phyloP scores from a whole-genome alignment of 2,797 vertebrate species.

The Sparidentex hasta region DNA sequence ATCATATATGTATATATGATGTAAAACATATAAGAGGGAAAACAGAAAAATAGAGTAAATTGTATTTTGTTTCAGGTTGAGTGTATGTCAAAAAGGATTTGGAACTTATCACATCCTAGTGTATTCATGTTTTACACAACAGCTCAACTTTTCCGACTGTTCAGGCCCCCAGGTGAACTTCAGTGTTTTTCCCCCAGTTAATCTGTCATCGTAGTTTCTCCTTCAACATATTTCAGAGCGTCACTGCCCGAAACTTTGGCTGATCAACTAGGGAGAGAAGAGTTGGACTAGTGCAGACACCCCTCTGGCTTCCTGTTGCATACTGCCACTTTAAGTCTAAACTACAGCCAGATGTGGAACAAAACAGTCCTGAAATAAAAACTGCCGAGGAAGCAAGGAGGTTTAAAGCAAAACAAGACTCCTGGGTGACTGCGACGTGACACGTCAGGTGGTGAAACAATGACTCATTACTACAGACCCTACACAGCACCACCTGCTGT shows the following conservation, averaged over 20 bases:
- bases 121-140: too few relatives aligned
- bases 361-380: conserved; percentile 55
- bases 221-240: neutral
- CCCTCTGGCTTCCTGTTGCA: conserved; percentile 30
- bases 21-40: too few relatives aligned
- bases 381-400: conserved; percentile 29
- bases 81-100: too few relatives aligned
- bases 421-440: conserved; percentile 22
- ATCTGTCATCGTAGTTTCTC: neutral
- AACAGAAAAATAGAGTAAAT: too few relatives aligned
- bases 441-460: conserved; percentile 42
- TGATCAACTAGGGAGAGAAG: conserved; percentile 6
- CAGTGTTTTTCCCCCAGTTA: neutral
- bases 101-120: too few relatives aligned
- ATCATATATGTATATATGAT: too few relatives aligned
- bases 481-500: conserved; percentile 21
- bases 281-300: conserved; percentile 25
- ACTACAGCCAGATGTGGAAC: conserved; percentile 60
- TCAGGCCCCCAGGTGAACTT: neutral
- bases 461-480: conserved; percentile 21
- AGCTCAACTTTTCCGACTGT: too few relatives aligned
- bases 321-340: conserved; percentile 48
- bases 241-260: neutral
- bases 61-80: too few relatives aligned
- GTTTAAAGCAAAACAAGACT: conserved; percentile 39